phyloP scores from a whole-genome alignment of 2,113 vertebrate species.

The Macaca fascicularis region DNA sequence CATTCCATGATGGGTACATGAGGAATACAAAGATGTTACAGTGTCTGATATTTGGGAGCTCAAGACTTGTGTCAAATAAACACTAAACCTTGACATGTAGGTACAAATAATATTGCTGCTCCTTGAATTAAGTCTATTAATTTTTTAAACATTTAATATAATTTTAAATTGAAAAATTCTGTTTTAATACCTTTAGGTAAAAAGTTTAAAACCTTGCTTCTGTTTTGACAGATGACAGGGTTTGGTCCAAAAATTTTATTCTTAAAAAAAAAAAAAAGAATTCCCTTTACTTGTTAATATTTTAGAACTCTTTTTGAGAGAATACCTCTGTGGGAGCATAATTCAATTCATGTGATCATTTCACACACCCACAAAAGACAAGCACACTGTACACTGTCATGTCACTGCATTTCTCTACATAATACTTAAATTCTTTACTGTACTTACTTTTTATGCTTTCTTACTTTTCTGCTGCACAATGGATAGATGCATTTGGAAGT shows the following conservation, averaged over 20 bases:
- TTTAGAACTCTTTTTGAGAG: not conserved
- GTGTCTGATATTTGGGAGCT: not conserved
- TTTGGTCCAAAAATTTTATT: slow-evolving; percentile 27
- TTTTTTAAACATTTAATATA: not conserved
- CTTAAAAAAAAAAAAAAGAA: not conserved
- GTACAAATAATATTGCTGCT: not conserved
- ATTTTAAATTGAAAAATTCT: not conserved
- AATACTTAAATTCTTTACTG: slow-evolving; percentile 23
- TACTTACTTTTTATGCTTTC: slow-evolving; percentile 74
- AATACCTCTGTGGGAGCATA: not conserved
- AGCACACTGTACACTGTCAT: not conserved
- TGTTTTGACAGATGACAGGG: not conserved
- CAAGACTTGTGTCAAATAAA: not conserved
- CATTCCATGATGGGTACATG: not conserved
- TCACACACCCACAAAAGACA: not conserved
- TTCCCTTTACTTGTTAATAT: slow-evolving; percentile 33
- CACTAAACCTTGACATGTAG: not conserved
- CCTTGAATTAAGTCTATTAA: not conserved
- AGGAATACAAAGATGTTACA: not conserved
- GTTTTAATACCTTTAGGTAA: not conserved
- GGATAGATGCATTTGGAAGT: slow-evolving; percentile 94
- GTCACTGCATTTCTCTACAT: slow-evolving; percentile 41
- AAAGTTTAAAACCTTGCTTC: not conserved
- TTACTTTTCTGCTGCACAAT: slow-evolving; percentile 86
- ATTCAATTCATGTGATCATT: not conserved